These are phyloP conservation scores for Papilio aristodemus DNA, from an alignment of 1,140 invertebrate species.

Conservation along the genomic window DNA sequence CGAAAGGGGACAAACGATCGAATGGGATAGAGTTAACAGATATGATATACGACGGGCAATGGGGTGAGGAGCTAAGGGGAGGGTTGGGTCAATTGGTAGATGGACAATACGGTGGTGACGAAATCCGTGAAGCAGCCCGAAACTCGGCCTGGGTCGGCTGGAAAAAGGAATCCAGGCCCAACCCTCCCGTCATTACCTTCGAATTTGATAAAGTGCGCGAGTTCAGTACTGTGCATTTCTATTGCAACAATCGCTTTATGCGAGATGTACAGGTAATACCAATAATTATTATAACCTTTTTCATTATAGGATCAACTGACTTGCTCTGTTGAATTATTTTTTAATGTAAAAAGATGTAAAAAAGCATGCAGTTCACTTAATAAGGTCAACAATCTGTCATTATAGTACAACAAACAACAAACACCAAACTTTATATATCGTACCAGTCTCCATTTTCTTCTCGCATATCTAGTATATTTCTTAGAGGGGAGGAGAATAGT, in stretches of 20 bases:
- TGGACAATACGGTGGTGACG: constrained; percentile 81
- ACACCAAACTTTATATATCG: too few species aligned
- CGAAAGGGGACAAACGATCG: constrained; percentile 90
- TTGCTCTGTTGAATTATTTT: too few species aligned
- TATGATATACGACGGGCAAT: constrained; percentile 94
- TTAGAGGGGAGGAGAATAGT: too few species aligned
- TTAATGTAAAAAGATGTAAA: too few species aligned
- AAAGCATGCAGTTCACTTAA: too few species aligned
- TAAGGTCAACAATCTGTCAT: too few species aligned
- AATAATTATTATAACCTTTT: too few species aligned
- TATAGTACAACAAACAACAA: too few species aligned
- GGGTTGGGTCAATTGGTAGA: constrained; percentile 97
- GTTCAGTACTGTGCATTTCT: constrained; percentile 91
- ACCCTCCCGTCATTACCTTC: constrained; percentile 89
- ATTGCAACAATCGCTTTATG: constrained; percentile 90
- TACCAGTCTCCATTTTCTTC: too few species aligned
- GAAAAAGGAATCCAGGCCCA: constrained; percentile 88
- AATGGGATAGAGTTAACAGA: constrained; percentile 93
- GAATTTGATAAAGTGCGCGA: constrained; percentile 94
- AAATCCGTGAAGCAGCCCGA: constrained; percentile 86
- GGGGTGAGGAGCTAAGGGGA: constrained; percentile 85
- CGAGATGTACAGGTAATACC: constrained; percentile 86
- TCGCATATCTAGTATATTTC: too few species aligned
- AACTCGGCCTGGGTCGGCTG: constrained; percentile 92
- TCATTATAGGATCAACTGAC: too few species aligned